phyloP scores from a whole-genome alignment of 2,113 vertebrate genomes.

The Felis chaus region DNA sequence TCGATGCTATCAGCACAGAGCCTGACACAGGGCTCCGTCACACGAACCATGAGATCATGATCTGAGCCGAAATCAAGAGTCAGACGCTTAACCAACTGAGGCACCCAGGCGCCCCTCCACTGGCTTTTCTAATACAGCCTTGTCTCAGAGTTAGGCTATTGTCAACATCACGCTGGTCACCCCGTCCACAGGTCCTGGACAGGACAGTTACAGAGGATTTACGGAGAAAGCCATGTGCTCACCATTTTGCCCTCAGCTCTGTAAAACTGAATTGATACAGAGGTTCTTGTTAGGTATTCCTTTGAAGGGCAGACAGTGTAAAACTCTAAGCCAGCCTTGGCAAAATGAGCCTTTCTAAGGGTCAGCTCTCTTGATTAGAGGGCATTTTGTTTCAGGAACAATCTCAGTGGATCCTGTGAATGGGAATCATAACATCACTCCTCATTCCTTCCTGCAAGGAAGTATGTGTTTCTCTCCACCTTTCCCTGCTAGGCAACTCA shows the following conservation, averaged over 20 bases:
- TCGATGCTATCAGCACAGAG: too few species aligned
- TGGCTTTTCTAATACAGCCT: neutral
- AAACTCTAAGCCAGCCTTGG: neutral
- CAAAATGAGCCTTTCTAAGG: neutral
- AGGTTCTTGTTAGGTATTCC: neutral
- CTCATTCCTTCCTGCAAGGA: neutral
- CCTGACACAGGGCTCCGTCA: too few species aligned
- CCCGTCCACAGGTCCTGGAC: neutral
- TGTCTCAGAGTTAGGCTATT: neutral
- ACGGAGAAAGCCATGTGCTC: neutral
- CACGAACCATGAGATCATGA: too few species aligned
- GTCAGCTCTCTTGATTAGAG: neutral
- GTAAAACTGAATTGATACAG: neutral
- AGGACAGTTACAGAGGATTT: neutral
- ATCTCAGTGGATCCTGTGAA: neutral
- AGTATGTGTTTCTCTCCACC: neutral
- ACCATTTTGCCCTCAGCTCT: too few species aligned
- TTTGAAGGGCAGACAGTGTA: neutral
- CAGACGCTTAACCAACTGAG: too few species aligned
- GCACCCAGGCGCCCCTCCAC: too few species aligned
- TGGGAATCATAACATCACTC: neutral
- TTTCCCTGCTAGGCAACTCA: neutral
- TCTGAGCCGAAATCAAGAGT: too few species aligned
- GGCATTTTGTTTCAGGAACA: constrained; percentile 13
- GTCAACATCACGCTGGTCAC: too few species aligned